phyloP scores from a whole-genome alignment of 2,113 vertebrate genomes.

The Carassius carassius region DNA sequence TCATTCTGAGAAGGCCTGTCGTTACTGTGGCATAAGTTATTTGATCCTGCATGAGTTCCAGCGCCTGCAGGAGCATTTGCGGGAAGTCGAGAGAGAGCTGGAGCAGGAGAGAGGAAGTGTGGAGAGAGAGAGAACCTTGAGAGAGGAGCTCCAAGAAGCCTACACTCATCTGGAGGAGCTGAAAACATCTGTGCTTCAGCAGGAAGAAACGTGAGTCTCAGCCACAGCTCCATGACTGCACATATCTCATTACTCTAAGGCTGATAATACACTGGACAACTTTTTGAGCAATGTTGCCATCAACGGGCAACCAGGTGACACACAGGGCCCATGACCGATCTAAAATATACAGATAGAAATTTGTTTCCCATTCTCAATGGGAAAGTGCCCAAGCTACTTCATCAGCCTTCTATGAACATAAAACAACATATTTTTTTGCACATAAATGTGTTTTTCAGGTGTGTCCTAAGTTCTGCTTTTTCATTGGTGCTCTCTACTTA shows the following conservation, averaged over 20 bases:
- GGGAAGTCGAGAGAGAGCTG: constrained; percentile 80
- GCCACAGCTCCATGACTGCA: not conserved
- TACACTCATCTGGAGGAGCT: constrained; percentile 68
- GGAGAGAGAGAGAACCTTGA: constrained; percentile 73
- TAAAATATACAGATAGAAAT: too few relatives aligned
- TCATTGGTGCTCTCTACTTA: not conserved
- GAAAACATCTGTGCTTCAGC: constrained; percentile 69
- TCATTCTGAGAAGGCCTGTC: constrained; percentile 82
- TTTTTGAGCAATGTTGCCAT: too few relatives aligned
- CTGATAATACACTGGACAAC: too few relatives aligned
- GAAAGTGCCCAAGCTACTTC: too few relatives aligned
- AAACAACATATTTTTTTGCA: not conserved
- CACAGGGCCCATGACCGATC: too few relatives aligned
- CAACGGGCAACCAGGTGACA: too few relatives aligned
- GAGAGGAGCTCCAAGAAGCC: constrained; percentile 74
- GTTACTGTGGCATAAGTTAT: constrained; percentile 91
- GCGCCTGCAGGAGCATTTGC: constrained; percentile 79
- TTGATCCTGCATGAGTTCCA: constrained; percentile 88
- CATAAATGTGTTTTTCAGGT: not conserved
- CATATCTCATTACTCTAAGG: not conserved
- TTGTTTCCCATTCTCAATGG: too few relatives aligned
- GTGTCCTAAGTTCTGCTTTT: not conserved
- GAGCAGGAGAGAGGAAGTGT: constrained; percentile 73
- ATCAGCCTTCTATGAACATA: not conserved
- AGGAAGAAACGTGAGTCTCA: constrained; percentile 55